Evolutionary conservation across 2,888 invertebrate genomes (phyloP), one percentile per base, ranked within the genome.

Genomic region (Metacarcinus magister): DNA sequence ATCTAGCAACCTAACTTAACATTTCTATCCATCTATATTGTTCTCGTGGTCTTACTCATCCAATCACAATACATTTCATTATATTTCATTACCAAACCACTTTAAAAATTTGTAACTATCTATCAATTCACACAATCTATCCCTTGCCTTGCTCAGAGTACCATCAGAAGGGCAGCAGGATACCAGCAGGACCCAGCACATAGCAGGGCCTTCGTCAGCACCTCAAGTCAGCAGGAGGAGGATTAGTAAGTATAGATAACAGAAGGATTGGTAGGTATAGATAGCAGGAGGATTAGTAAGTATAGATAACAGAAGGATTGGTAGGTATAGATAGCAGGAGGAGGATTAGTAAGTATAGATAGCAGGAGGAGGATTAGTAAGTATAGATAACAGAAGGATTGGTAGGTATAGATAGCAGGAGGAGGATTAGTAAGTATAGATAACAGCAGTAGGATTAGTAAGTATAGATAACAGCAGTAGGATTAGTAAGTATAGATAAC

Each of bases 301-400:
- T 39, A 39, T 32, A 82, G 28, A 28, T 82, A 2, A 39, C 39
- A 39, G 39, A 2, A 39, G 39, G 39, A 39, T 39, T 39, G 2
- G 39, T 39, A 39, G 2, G 39, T 39, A 39, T 39, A 10, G 87
- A 2, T n/a, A 39, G 0, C 87, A 87, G 87, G 39, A 87, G 13
- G 10, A 87, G 87, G 87, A 87, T 87, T 39, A 87, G 87, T 87
- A 87, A 87, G 87, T 39, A 39, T 32, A 82, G 28, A 28, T 82
- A 2, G 2, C 39, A 39, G 2, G 0, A 39, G 39, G 0, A 39
- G 39, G 39, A 39, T 39, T 39, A 39, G 39, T 39, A 39, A 39
- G 39, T 39, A 39, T 39, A 10, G 87, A 2, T n/a, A 39, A 3
- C 87, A 87, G 87, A 13, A 87, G 39, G 39, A 39, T 39, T 39